Base-by-base conservation (phyloP, 2,888 invertebrate genomes). In the Ophraella communa region DNA sequence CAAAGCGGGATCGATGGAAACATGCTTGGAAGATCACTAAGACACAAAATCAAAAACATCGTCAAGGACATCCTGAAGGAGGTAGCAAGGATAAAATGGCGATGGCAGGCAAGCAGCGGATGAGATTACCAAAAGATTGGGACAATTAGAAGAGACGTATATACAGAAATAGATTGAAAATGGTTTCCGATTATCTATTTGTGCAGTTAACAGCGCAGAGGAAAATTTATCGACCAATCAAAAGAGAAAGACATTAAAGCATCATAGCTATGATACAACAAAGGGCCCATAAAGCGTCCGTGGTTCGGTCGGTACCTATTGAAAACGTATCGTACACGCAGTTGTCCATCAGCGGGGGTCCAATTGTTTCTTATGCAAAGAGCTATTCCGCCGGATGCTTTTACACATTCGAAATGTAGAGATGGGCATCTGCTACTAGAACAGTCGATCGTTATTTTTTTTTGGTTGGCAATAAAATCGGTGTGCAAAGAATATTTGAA, bases 361-460 rank as follows among this genome's bases (percentile, higher is more conserved):
- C 75, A 72, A 76, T 76, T 76, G 75, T 77, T 73, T 75, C 71
- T 74, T 76, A 77, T 76, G 77, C 76, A 77, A 75, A 78, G 77
- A 73, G 74, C 75, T 73, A 68, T 71, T 74, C 77, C 77, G 77
- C 71, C 75, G 68, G 67, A 75, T 71, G 65, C 58, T 66, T 63
- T 56, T 68, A 20, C 35, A 35, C 18, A 10, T 14, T 52, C 14
- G 14, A 35, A 27, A 14, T 10, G 1, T 35, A 11, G 35, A 53
- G 53, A 35, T 53, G 53, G 35, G 35, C 14, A 39, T 14, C 17
- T 17, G 17, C 14, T 17, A 5, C 39, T 14, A 14, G 17, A 39
- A 11, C 39, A 11, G 30, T 30, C 3, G 30, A 30, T 1, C 11
- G 11, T 39, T 39, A 3, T 5, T 14, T 39, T 17, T 7, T n/a